Evolutionary conservation across 1,140 invertebrate species (phyloP).

Genomic region (Drosophila insularis): DNA sequence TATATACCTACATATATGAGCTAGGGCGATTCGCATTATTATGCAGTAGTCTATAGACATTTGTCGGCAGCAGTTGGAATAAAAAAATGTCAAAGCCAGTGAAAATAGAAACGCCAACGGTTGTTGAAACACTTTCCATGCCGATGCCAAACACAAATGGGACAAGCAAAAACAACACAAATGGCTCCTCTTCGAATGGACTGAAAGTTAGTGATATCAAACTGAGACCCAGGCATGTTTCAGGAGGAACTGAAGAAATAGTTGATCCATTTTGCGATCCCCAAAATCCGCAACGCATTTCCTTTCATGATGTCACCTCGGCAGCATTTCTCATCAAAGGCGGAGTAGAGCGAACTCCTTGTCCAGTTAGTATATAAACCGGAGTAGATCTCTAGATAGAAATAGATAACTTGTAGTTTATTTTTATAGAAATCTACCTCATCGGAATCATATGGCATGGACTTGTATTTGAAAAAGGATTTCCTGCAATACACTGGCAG

Average conservation of each 20-base stretch:
- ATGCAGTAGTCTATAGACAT: conserved; percentile 46
- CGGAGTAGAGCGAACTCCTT: conserved; percentile 92
- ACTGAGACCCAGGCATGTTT: conserved; percentile 32
- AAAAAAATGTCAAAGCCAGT: conserved; percentile 44
- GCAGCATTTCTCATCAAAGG: conserved; percentile 94
- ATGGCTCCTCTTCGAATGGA: background rate
- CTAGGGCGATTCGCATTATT: conserved; percentile 20
- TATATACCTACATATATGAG: conserved; percentile 43
- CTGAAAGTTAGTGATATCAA: conserved; percentile 19
- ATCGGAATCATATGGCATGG: conserved; percentile 90
- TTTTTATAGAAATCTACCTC: conserved; percentile 87
- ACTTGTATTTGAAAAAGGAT: conserved; percentile 96
- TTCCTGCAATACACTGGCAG: conserved; percentile 96
- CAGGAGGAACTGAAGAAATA: conserved; percentile 54
- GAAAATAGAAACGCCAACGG: conserved; percentile 42
- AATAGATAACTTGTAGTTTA: too few species aligned
- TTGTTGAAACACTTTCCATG: conserved; percentile 12
- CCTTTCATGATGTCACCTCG: conserved; percentile 94
- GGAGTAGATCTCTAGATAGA: background rate
- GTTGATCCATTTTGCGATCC: conserved; percentile 86
- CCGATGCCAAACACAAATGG: conserved; percentile 22
- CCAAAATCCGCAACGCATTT: conserved; percentile 88
- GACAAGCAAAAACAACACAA: background rate
- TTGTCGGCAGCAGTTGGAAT: conserved; percentile 25
- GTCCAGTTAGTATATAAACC: conserved; percentile 85